Conservation (phyloP, 1,140 invertebrate species). For the Lucilia sericata region DNA sequence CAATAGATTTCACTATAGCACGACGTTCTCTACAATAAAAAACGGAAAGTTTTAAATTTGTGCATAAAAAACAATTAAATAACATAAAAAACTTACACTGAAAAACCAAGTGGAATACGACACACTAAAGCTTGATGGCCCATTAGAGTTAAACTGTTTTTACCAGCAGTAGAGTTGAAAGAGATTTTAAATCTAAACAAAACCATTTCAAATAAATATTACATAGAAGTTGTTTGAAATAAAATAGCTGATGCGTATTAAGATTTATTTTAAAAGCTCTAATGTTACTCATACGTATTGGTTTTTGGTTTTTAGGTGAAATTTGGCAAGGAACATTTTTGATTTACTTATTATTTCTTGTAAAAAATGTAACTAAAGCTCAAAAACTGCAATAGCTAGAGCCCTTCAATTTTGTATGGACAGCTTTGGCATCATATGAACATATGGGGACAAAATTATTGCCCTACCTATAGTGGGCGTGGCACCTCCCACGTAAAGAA, state of each 20-base stretch:
- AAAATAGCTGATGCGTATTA: background rate
- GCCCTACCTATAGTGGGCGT: too few relatives aligned
- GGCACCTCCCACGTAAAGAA: too few relatives aligned
- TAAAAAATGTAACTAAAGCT: too few relatives aligned
- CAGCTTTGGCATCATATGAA: too few relatives aligned
- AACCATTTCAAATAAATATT: too few relatives aligned
- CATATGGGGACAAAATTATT: too few relatives aligned
- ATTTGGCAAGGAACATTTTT: too few relatives aligned
- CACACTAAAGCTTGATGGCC: background rate
- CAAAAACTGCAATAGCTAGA: too few relatives aligned
- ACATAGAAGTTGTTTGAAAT: too few relatives aligned
- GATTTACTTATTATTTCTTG: too few relatives aligned
- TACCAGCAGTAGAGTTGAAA: background rate
- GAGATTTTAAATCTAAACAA: background rate
- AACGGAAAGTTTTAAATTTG: background rate
- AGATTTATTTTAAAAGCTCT: background rate
- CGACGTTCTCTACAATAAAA: constrained; percentile 54
- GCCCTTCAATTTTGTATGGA: too few relatives aligned
- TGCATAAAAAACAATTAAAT: background rate
- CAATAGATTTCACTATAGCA: constrained; percentile 56
- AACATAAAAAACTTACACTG: background rate
- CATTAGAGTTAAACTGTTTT: background rate
- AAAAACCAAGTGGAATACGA: background rate
- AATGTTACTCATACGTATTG: background rate
- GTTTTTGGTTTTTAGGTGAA: too few relatives aligned